Conservation (phyloP, 1,140 invertebrate species). For the Scaptomyza pallida region DNA sequence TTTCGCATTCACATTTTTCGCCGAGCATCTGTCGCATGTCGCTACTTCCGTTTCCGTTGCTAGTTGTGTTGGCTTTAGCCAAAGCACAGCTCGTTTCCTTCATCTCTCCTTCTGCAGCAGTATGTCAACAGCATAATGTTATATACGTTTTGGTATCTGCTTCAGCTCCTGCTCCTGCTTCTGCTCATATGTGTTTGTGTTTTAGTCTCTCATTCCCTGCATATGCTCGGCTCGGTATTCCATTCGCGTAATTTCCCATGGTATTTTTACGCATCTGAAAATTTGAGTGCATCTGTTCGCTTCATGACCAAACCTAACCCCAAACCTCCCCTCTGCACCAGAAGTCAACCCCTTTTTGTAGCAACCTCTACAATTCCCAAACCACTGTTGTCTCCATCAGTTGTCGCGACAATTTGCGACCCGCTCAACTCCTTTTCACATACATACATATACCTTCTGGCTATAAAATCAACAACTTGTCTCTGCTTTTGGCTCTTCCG, state of each 20-base stretch:
- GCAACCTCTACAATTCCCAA: background rate
- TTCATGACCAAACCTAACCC: background rate
- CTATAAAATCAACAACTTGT: slow-evolving; percentile 55
- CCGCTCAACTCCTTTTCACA: slow-evolving; percentile 36
- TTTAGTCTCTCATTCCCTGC: background rate
- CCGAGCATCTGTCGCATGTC: slow-evolving; percentile 52
- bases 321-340: background rate
- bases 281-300: slow-evolving; percentile 65
- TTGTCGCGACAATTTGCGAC: slow-evolving; percentile 55
- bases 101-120: slow-evolving; percentile 33
- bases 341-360: background rate
- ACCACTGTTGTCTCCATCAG: slow-evolving; percentile 32
- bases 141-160: slow-evolving; percentile 37
- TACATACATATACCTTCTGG: slow-evolving; percentile 22
- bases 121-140: slow-evolving; percentile 77
- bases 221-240: slow-evolving; percentile 47
- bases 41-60: slow-evolving; percentile 75
- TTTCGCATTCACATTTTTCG: slow-evolving; percentile 21
- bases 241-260: slow-evolving; percentile 80
- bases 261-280: slow-evolving; percentile 57
- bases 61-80: slow-evolving; percentile 63
- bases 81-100: background rate
- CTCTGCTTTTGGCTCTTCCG: background rate
- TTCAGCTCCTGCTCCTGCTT: slow-evolving; percentile 6
- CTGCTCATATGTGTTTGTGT: slow-evolving; percentile 17